Percentiles rank a stretch among this genome's conserved stretches.
Evolutionary conservation across 2,888 invertebrate species (phyloP).

Genomic region (Chrysolina americana): DNA sequence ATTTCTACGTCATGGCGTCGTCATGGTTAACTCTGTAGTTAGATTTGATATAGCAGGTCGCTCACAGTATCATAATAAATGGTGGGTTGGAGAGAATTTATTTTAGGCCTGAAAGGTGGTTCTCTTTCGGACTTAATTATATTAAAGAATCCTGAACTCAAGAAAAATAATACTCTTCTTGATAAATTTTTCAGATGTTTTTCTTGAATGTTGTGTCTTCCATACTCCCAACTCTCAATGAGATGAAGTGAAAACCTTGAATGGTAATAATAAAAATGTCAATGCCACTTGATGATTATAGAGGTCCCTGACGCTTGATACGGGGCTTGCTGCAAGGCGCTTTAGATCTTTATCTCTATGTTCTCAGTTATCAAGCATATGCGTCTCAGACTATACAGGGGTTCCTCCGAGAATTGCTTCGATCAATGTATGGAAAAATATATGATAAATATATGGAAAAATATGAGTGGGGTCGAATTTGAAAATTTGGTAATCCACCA

Average conservation of each 20-base stretch:
- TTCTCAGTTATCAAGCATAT: no score
- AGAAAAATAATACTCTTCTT: not conserved
- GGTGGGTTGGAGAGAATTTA: slow-evolving; percentile 34
- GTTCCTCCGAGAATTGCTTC: no score
- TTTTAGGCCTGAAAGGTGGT: slow-evolving; percentile 6
- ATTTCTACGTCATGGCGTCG: slow-evolving; percentile 65
- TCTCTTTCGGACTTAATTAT: not conserved
- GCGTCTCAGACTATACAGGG: no score
- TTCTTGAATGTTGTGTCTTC: not conserved
- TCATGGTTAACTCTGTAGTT: slow-evolving; percentile 59
- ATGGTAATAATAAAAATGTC: no score
- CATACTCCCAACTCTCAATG: not conserved
- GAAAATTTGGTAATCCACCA: no score
- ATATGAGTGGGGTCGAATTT: no score
- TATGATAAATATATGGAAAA: no score
- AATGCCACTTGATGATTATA: no score
- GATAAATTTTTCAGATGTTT: not conserved
- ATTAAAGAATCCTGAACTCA: not conserved
- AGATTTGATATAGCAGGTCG: slow-evolving; percentile 41
- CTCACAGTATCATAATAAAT: slow-evolving; percentile 25
- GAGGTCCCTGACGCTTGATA: no score
- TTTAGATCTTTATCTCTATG: no score
- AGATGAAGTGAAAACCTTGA: not conserved
- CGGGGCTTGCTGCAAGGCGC: no score
- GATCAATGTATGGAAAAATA: no score